Percentiles rank a stretch among this genome's conserved stretches.
Evolutionary conservation across 2,113 vertebrate species (phyloP).

Genomic region (Pollimyrus isidori): DNA sequence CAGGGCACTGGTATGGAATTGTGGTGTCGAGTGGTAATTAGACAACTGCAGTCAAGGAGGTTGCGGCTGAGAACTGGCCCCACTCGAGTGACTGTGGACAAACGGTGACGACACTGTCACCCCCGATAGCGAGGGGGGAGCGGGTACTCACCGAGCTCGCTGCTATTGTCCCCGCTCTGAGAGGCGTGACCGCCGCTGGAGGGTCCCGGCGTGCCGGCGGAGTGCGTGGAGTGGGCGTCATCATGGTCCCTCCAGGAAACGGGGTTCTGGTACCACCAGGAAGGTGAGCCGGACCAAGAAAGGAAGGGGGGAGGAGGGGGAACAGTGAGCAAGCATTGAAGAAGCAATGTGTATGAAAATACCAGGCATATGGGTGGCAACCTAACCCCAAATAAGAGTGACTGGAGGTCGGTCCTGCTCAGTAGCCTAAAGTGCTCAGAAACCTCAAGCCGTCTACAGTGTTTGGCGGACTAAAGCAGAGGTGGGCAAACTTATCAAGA

Average conservation of each 20-base stretch:
- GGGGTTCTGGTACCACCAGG: conserved; percentile 75
- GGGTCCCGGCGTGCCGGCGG: conserved; percentile 95
- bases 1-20: not conserved
- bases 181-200: conserved; percentile 98
- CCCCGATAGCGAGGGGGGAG: not conserved
- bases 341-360: not conserved
- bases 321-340: conserved; percentile 48
- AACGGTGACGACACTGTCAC: not conserved
- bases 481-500: not conserved
- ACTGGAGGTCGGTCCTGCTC: not conserved
- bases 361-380: not conserved
- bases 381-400: not conserved
- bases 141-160: conserved; percentile 91
- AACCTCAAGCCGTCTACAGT: not conserved
- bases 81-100: not conserved
- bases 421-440: not conserved
- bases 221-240: conserved; percentile 97
- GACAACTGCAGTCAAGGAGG: not conserved
- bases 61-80: not conserved
- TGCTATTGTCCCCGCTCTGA: conserved; percentile 99
- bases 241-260: conserved; percentile 99
- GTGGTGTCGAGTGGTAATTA: not conserved
- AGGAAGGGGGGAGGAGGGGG: conserved; percentile 44
- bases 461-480: not conserved
- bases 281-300: conserved; percentile 47